Percentiles rank a stretch among this genome's conserved stretches.
Conservation (phyloP, 2,888 invertebrate species). For the Rotaria sp. region DNA sequence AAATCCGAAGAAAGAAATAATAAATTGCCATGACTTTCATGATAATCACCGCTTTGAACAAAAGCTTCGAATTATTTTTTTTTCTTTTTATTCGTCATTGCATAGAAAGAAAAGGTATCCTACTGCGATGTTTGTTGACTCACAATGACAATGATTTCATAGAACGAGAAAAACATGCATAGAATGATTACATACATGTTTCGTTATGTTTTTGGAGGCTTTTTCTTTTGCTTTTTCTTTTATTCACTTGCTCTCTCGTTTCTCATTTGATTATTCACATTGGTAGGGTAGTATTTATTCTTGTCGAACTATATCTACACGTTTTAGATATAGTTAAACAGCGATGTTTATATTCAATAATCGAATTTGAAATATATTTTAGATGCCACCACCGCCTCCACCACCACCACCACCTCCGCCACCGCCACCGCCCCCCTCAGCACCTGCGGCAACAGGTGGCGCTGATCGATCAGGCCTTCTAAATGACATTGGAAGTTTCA, state of each 20-base stretch:
- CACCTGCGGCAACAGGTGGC: background rate
- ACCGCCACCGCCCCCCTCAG: background rate
- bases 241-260: background rate
- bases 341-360: background rate
- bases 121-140: background rate
- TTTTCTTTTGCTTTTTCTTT: background rate
- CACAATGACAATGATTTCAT: background rate
- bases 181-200: background rate
- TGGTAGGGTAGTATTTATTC: background rate
- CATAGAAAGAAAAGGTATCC: background rate
- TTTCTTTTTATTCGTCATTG: background rate
- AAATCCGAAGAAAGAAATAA: background rate
- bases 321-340: background rate
- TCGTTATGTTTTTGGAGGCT: background rate
- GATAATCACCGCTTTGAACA: background rate
- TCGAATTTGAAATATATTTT: background rate
- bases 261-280: background rate
- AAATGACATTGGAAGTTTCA: background rate
- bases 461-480: background rate
- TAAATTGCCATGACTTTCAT: background rate
- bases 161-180: background rate
- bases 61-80: background rate
- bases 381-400: conserved; percentile 17
- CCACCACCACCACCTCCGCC: background rate
- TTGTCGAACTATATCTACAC: background rate